Evolutionary conservation across 2,888 invertebrate species (phyloP).

Genomic region (Cheilosia pagana): DNA sequence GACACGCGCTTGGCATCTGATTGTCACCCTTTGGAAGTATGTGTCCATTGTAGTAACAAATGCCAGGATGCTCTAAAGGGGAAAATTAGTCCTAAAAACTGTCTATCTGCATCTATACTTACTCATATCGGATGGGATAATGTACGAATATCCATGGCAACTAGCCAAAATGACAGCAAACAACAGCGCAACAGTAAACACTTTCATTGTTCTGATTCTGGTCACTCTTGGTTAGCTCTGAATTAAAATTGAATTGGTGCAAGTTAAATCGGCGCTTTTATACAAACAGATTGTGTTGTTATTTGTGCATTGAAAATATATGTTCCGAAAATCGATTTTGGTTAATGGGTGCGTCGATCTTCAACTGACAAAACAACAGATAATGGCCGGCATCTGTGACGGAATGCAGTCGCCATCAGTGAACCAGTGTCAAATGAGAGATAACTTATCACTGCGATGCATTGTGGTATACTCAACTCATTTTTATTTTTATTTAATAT

Average conservation of each 20-base stretch:
- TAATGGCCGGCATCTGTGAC: slow-evolving; percentile 16
- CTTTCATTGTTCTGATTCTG: slow-evolving; percentile 33
- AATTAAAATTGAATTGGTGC: slow-evolving; percentile 19
- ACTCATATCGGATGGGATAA: slow-evolving; percentile 50
- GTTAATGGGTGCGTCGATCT: slow-evolving; percentile 23
- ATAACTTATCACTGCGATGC: not conserved
- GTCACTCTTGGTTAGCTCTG: slow-evolving; percentile 1
- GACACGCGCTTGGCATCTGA: slow-evolving; percentile 74
- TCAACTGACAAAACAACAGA: not conserved
- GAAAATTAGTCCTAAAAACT: not conserved
- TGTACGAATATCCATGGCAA: slow-evolving; percentile 57
- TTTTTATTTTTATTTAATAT: not conserved
- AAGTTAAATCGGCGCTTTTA: slow-evolving; percentile 5
- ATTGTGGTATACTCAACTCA: not conserved
- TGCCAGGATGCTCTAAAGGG: slow-evolving; percentile 69
- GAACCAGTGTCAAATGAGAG: slow-evolving; percentile 1
- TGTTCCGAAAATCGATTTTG: slow-evolving; percentile 3
- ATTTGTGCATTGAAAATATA: not conserved
- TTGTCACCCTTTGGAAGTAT: slow-evolving; percentile 76
- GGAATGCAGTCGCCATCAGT: not conserved
- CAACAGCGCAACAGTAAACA: slow-evolving; percentile 16
- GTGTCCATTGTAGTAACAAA: slow-evolving; percentile 77
- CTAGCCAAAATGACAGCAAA: slow-evolving; percentile 32
- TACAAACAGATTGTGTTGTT: not conserved
- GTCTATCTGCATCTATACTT: slow-evolving; percentile 2